phyloP scores from a whole-genome alignment of 1,140 invertebrate species.

The Ceratina calcarata region DNA sequence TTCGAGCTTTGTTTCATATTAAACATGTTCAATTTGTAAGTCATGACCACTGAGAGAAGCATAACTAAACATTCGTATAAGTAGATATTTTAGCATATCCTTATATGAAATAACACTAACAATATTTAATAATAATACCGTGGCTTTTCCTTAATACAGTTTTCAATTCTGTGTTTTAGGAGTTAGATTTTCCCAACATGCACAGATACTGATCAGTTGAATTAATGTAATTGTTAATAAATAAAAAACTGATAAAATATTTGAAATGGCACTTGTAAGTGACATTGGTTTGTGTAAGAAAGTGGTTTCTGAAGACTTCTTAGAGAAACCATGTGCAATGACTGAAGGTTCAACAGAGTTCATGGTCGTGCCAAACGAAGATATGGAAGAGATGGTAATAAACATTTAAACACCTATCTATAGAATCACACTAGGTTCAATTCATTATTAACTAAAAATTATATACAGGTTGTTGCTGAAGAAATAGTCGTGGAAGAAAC shows the following conservation, averaged over 20 bases:
- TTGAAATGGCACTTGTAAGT: constrained; percentile 46
- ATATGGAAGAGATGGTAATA: constrained; percentile 45
- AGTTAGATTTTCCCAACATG: not conserved
- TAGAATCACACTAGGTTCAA: not conserved
- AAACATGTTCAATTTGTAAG: constrained; percentile 10
- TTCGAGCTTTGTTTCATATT: not conserved
- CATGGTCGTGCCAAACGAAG: constrained; percentile 8
- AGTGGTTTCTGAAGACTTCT: constrained; percentile 23
- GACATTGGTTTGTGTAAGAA: constrained; percentile 12
- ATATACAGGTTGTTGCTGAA: constrained; percentile 38
- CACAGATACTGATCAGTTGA: not conserved
- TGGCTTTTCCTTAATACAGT: not conserved
- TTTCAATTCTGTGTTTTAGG: constrained; percentile 14
- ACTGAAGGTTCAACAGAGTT: constrained; percentile 17
- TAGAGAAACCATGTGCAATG: constrained; percentile 9
- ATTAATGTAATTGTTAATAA: not conserved
- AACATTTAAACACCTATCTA: constrained; percentile 7
- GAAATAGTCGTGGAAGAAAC: constrained; percentile 44
- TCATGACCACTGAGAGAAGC: not conserved
- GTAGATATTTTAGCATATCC: constrained; percentile 9
- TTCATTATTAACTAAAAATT: constrained; percentile 15
- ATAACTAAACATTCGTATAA: constrained; percentile 14
- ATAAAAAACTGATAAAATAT: not conserved
- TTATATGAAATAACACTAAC: constrained; percentile 6
- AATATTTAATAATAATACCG: not conserved